Base-by-base conservation (phyloP, 2,113 vertebrate species). In the Eleginops maclovinus region DNA sequence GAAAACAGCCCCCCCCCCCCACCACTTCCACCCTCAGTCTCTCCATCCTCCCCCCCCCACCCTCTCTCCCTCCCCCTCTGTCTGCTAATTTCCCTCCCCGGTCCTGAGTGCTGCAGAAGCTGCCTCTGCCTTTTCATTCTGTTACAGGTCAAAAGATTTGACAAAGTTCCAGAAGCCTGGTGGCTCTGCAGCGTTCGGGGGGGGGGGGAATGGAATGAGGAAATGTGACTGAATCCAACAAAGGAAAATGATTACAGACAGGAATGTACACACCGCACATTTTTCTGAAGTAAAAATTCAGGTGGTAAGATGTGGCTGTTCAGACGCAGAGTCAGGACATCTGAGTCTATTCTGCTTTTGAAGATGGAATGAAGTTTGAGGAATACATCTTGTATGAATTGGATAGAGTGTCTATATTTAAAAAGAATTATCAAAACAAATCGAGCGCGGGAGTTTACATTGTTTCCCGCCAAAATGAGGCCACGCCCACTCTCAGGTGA, bases 131-230 rank as follows among this genome's bases (percentile, higher is more conserved):
- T 84, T 31, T 88, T 84, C 71, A 79, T 87, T 88, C 85, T 71
- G 75, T 93, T 87, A 90, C 88, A 91, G 92, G 92, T 92, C 90
- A 90, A 68, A 84, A 90, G 77, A 88, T 75, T 88, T 87, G 86
- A 87, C 77, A 79, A 87, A 90, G 80, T 89, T 92, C 82, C 83
- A 87, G 62, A 83, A 85, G 85, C 51, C 72, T 61, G 59, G 69
- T 79, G 75, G 87, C 75, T 22, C 31, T 56, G 51, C 51, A 79
- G 36, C 12, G 21, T n/a, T n/a, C n/a, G 60, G 65, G 58, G 84
- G 53, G 8, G 24, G 78, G 85, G 81, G 36, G 75, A 62, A 88
- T 55, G 75, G 76, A n/a, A n/a, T n/a, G n/a, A n/a, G n/a, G 28
- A 87, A 83, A 76, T 77, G 74, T 77, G 84, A 85, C 24, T 72